phyloP scores from a whole-genome alignment of 2,113 vertebrate genomes.

The Cochlearius cochlearius region DNA sequence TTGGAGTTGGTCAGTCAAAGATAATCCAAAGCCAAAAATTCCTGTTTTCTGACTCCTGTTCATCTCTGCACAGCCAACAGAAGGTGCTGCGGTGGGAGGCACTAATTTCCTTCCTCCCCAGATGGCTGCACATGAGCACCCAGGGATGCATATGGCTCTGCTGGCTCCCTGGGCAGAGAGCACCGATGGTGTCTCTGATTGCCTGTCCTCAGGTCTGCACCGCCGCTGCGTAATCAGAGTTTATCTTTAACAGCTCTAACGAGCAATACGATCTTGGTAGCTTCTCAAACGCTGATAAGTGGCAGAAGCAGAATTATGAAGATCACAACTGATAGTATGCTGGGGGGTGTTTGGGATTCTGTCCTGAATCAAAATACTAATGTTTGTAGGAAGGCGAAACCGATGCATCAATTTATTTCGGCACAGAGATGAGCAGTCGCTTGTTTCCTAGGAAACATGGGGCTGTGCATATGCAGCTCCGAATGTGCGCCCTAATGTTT shows the following conservation, averaged over 20 bases:
- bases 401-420: conserved; percentile 52
- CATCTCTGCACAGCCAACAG: not conserved
- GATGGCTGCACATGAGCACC: not conserved
- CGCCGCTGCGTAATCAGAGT: fast-evolving
- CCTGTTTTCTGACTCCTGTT: not conserved
- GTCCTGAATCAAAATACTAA: conserved; percentile 32
- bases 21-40: not conserved
- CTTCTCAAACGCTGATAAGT: not conserved
- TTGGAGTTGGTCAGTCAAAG: not conserved
- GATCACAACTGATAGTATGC: not conserved
- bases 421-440: conserved; percentile 42
- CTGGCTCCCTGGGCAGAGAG: not conserved
- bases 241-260: not conserved
- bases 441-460: conserved; percentile 73
- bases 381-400: conserved; percentile 3
- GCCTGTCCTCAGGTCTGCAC: not conserved
- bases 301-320: not conserved
- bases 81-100: not conserved
- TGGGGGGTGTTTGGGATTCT: not conserved
- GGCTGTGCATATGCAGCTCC: conserved; percentile 48
- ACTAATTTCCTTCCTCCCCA: not conserved
- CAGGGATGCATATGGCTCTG: not conserved
- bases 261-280: not conserved
- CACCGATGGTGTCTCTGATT: not conserved
- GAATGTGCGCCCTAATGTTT: conserved; percentile 41